A percentile compares a stretch with the other conserved stretches of the same genome.
Conservation (phyloP, 37 sponge, comb jelly and placozoan genomes). For the Amphimedon queenslandica region DNA sequence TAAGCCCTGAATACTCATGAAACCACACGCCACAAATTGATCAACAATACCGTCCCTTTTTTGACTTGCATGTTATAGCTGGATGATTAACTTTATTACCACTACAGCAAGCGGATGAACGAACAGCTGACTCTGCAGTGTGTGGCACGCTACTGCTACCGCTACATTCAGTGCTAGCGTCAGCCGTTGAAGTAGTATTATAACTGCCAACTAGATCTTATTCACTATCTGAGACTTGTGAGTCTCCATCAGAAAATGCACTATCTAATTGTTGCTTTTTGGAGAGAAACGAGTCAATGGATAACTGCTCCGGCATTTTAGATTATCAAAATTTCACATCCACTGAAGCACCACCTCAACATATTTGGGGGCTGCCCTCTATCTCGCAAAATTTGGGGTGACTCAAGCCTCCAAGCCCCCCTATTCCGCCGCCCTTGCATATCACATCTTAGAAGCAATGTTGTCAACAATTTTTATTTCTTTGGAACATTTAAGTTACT, state of each 20-base stretch:
- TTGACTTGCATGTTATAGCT: background rate
- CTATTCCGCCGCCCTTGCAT: no score
- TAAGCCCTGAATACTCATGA: slow-evolving; percentile 12
- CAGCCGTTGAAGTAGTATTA: background rate
- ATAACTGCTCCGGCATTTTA: background rate
- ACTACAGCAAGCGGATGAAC: slow-evolving; percentile 2
- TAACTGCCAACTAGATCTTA: background rate
- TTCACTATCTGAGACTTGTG: background rate
- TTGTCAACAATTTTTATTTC: no score
- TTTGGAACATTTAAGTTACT: no score
- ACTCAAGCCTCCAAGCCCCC: background rate
- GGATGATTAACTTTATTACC: background rate
- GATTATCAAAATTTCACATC: background rate
- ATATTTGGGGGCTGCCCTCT: background rate
- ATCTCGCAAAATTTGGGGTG: background rate
- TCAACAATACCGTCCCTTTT: background rate
- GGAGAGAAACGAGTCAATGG: background rate
- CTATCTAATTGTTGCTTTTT: background rate
- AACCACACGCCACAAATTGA: slow-evolving; percentile 8
- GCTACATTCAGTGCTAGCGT: background rate
- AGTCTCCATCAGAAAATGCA: background rate
- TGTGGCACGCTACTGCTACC: background rate
- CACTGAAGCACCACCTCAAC: background rate
- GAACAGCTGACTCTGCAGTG: background rate
- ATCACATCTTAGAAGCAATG: no score